phyloP scores from a whole-genome alignment of 2,113 vertebrate species.

The Centrocercus urophasianus region DNA sequence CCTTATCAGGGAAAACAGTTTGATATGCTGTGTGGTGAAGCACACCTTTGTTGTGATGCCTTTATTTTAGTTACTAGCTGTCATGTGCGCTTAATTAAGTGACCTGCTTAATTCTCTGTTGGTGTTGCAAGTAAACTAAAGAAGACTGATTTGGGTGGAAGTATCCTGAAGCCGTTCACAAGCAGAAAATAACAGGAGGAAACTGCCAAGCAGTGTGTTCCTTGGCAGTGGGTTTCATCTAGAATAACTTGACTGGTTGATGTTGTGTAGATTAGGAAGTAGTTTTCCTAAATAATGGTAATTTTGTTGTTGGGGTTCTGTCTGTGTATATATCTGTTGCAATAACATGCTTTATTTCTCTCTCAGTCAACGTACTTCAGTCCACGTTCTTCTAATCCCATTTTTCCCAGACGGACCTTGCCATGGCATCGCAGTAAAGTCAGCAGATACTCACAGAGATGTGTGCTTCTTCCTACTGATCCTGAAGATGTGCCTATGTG shows the following conservation, averaged over 20 bases:
- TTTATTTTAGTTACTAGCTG: neutral
- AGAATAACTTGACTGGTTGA: neutral
- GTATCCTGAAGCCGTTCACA: neutral
- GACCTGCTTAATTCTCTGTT: neutral
- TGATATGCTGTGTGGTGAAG: neutral
- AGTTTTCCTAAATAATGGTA: neutral
- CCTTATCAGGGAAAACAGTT: rapidly evolving
- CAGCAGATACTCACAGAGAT: neutral
- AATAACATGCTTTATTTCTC: neutral
- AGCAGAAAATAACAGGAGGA: neutral
- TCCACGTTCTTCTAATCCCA: neutral
- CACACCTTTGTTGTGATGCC: rapidly evolving
- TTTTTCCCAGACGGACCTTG: neutral
- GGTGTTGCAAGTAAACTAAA: neutral
- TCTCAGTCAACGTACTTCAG: neutral
- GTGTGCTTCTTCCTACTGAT: neutral
- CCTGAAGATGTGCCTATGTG: neutral
- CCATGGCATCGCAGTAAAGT: neutral
- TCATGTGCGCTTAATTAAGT: neutral
- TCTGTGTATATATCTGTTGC: neutral
- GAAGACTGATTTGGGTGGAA: neutral
- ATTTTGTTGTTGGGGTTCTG: rapidly evolving
- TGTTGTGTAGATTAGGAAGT: neutral
- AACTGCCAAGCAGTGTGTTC: neutral
- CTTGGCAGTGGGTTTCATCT: neutral